Evolutionary conservation across 2,113 vertebrate genomes (phyloP).

Genomic region (Myanophis thanlyinensis): DNA sequence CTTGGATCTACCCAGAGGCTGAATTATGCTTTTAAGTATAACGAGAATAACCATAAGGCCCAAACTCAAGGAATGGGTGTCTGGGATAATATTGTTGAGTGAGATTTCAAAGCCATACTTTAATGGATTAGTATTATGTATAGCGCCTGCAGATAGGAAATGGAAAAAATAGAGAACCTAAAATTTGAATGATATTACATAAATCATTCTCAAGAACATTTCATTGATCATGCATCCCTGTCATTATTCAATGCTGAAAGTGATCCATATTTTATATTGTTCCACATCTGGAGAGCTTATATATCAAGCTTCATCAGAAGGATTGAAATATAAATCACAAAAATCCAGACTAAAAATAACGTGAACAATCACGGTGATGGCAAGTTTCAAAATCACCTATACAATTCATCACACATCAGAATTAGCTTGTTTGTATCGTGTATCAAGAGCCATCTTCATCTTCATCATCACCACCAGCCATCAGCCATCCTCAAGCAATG

Average conservation of each 20-base stretch:
- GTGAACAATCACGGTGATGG: background rate
- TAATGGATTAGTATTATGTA: background rate
- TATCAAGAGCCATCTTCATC: background rate
- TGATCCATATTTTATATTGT: background rate
- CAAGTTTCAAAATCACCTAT: background rate
- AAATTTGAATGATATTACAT: background rate
- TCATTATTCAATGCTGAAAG: background rate
- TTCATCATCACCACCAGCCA: background rate
- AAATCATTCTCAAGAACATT: background rate
- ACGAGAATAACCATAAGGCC: background rate
- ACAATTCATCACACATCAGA: background rate
- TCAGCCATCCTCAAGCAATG: background rate
- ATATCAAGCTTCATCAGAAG: background rate
- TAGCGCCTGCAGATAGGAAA: background rate
- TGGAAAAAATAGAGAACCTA: background rate
- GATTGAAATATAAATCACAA: background rate
- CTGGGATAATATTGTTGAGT: background rate
- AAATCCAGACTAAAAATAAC: background rate
- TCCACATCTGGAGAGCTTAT: background rate
- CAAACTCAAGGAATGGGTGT: background rate
- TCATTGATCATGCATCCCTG: background rate
- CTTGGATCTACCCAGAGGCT: background rate
- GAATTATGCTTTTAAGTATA: background rate
- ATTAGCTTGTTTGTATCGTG: background rate
- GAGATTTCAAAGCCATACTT: background rate